Evolutionary conservation across 37 sponge, comb jelly and placozoan genomes (phyloP).

Genomic region (Halisarca cf. caerulea): DNA sequence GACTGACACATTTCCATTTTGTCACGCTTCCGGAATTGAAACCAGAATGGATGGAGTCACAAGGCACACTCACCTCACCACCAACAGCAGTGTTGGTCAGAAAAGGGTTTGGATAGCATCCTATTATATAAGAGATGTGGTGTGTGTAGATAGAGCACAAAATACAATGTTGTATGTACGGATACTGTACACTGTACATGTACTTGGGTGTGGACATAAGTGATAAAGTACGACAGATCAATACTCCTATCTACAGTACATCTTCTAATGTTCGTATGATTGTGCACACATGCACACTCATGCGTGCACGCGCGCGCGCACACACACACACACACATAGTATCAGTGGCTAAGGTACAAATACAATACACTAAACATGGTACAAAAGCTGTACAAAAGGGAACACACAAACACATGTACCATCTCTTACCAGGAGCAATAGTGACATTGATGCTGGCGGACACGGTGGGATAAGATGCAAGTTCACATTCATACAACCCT

Average conservation of each 20-base stretch:
- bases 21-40: neutral
- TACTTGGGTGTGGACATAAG: too few species aligned
- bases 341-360: too few species aligned
- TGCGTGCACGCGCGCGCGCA: too few species aligned
- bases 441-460: neutral
- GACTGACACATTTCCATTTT: neutral
- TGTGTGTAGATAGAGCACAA: too few species aligned
- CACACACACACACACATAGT: too few species aligned
- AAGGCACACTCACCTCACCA: neutral
- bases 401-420: neutral
- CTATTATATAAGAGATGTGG: neutral
- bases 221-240: too few species aligned
- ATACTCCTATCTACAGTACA: too few species aligned
- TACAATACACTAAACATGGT: too few species aligned
- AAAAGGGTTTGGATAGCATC: neutral
- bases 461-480: neutral
- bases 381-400: neutral
- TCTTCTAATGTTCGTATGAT: too few species aligned
- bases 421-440: neutral
- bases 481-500: constrained; percentile 3
- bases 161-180: too few species aligned
- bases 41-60: neutral
- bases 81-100: neutral
- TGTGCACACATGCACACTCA: too few species aligned
- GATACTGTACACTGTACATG: neutral